Evolutionary conservation across 2,888 invertebrate species (phyloP).

Genomic region (Ichneumoninae sp.): DNA sequence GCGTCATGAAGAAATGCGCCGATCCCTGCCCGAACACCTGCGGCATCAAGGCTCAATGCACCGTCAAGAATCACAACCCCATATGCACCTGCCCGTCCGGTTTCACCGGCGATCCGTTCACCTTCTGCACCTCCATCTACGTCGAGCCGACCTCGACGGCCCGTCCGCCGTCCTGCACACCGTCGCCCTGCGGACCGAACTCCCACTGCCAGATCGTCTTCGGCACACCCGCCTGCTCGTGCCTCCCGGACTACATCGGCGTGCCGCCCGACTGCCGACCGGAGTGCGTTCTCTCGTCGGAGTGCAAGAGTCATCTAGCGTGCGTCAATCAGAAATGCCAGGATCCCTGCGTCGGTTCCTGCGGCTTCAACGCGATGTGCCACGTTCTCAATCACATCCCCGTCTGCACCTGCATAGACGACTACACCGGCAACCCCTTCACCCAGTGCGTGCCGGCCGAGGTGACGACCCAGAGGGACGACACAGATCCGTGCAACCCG

Average conservation of each 20-base stretch:
- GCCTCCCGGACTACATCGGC: conserved; percentile 91
- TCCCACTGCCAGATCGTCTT: conserved; percentile 91
- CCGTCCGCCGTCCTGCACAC: conserved; percentile 90
- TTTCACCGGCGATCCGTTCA: conserved; percentile 95
- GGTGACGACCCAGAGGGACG: conserved; percentile 62
- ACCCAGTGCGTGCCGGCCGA: conserved; percentile 88
- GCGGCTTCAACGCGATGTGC: conserved; percentile 92
- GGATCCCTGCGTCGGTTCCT: conserved; percentile 93
- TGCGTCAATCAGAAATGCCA: conserved; percentile 92
- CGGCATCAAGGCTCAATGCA: conserved; percentile 93
- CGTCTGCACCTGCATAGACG: conserved; percentile 91
- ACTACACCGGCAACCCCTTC: conserved; percentile 93
- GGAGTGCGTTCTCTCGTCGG: conserved; percentile 92
- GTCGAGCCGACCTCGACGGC: conserved; percentile 85
- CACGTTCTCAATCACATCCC: conserved; percentile 92
- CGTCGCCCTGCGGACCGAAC: conserved; percentile 94
- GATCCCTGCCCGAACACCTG: conserved; percentile 96
- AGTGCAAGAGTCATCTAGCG: conserved; percentile 91
- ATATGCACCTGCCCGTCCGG: conserved; percentile 94
- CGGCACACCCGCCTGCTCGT: conserved; percentile 91
- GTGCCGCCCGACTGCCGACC: conserved; percentile 92
- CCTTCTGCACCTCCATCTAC: conserved; percentile 90
- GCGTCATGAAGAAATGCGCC: conserved; percentile 93
- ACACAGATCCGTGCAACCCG: conserved; percentile 87
- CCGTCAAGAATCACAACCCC: conserved; percentile 93